These are phyloP conservation scores for Echinometra lucunter DNA, from an alignment of 53 echinoderm and acorn worm genomes.

Conservation along the genomic window DNA sequence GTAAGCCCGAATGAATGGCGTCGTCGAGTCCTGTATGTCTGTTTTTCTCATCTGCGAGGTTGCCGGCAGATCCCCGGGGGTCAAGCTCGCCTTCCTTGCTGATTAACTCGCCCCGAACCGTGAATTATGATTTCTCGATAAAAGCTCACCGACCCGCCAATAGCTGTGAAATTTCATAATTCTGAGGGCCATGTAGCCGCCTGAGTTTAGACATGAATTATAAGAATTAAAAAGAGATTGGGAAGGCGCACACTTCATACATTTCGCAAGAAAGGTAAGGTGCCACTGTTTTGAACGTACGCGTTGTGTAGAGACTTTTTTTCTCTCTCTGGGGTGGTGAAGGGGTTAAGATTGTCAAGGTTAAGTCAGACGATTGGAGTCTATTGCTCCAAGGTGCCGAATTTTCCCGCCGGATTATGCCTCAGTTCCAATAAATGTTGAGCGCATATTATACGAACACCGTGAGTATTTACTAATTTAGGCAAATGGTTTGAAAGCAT, in stretches of 20 bases:
- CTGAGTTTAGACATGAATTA: slow-evolving; percentile 25
- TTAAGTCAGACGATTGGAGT: background rate
- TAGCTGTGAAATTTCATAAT: slow-evolving; percentile 68
- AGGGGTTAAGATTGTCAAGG: background rate
- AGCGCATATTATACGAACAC: background rate
- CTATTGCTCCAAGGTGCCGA: slow-evolving; percentile 28
- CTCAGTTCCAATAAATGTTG: background rate
- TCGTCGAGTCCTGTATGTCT: slow-evolving; percentile 3
- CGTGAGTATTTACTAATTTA: background rate
- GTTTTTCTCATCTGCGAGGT: slow-evolving; percentile 68
- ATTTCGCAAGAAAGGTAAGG: background rate
- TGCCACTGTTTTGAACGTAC: background rate
- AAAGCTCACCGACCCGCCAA: slow-evolving; percentile 69
- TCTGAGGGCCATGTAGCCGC: slow-evolving; percentile 45
- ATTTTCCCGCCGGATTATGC: slow-evolving; percentile 39
- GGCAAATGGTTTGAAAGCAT: slow-evolving; percentile 35
- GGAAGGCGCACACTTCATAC: background rate
- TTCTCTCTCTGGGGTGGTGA: background rate
- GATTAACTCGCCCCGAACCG: slow-evolving; percentile 63
- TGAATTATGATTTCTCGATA: slow-evolving; percentile 63
- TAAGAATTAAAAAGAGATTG: background rate
- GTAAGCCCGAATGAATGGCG: slow-evolving; percentile 29
- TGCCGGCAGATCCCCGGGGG: slow-evolving; percentile 54
- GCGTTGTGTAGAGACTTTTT: background rate
- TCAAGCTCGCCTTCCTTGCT: slow-evolving; percentile 63